A percentile compares a stretch with the other conserved stretches of the same genome.
Evolutionary conservation across 2,797 vertebrate genomes (phyloP).

Genomic region (Onychomys arenicola): DNA sequence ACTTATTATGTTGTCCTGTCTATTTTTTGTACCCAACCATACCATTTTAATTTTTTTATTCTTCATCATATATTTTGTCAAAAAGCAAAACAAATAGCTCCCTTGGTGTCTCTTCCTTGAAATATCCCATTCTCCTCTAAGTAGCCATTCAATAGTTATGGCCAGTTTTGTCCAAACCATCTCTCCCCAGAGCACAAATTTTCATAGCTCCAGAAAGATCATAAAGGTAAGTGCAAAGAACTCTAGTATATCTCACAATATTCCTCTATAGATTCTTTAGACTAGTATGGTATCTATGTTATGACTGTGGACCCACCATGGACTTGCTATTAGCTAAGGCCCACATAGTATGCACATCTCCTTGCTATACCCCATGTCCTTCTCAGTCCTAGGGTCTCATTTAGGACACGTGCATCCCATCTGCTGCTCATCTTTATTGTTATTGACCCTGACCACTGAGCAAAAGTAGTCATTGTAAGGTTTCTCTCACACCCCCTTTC

Average conservation of each 20-base stretch:
- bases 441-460: not conserved
- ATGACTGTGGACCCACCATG: not conserved
- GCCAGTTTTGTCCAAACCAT: not conserved
- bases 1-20: not conserved
- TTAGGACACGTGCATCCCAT: not conserved
- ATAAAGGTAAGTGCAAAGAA: not conserved
- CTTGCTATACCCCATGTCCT: not conserved
- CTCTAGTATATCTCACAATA: not conserved
- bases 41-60: constrained; percentile 29
- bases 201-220: not conserved
- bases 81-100: not conserved
- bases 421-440: not conserved
- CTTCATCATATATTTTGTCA: not conserved
- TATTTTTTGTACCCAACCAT: not conserved
- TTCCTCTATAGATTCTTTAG: not conserved
- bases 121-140: not conserved
- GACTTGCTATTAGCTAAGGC: not conserved
- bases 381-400: not conserved
- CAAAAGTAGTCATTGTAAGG: not conserved
- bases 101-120: not conserved
- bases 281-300: not conserved
- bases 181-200: not conserved
- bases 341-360: not conserved
- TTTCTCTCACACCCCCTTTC: not conserved
- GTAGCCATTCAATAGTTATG: not conserved